Conservation (phyloP, 2,113 vertebrate genomes). For the Carassius gibelio region DNA sequence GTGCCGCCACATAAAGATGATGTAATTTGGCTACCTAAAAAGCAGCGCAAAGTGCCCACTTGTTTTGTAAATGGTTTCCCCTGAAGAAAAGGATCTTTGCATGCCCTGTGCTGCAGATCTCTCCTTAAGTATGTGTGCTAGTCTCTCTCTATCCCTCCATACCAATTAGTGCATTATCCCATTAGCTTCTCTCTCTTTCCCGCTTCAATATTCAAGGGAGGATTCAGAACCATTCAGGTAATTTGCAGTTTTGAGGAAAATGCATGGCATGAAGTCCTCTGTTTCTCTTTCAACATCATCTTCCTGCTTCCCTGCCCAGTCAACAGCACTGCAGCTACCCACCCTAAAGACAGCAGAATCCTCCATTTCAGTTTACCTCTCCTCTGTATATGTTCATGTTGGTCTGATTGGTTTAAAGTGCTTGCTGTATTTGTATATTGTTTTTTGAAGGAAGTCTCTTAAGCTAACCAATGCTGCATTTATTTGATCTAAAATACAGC, state of each 20-base stretch:
- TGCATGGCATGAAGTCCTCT: constrained; percentile 74
- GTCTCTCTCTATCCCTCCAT: constrained; percentile 61
- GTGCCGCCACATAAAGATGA: background rate
- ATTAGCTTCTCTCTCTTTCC: constrained; percentile 96
- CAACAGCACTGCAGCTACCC: constrained; percentile 63
- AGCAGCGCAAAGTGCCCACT: constrained; percentile 1
- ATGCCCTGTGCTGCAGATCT: constrained; percentile 36
- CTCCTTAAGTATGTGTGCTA: constrained; percentile 49
- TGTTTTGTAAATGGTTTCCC: constrained; percentile 10
- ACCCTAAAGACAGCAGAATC: constrained; percentile 14
- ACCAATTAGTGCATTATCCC: constrained; percentile 81
- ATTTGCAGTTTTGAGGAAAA: constrained; percentile 64
- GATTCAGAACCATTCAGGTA: constrained; percentile 96
- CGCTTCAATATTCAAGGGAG: constrained; percentile 97
- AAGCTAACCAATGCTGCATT: too few species aligned
- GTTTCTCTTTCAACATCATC: constrained; percentile 53
- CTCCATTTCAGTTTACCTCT: constrained; percentile 27
- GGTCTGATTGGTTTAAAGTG: background rate
- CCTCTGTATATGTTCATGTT: background rate
- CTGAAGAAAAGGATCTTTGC: constrained; percentile 32
- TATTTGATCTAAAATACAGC: too few species aligned
- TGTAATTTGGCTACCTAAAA: constrained; percentile 15
- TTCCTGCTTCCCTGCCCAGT: constrained; percentile 31
- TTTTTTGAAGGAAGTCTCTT: background rate
- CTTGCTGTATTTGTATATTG: constrained; percentile 22